Evolutionary conservation across 2,113 vertebrate genomes (phyloP).

Genomic region (Prinia subflava): DNA sequence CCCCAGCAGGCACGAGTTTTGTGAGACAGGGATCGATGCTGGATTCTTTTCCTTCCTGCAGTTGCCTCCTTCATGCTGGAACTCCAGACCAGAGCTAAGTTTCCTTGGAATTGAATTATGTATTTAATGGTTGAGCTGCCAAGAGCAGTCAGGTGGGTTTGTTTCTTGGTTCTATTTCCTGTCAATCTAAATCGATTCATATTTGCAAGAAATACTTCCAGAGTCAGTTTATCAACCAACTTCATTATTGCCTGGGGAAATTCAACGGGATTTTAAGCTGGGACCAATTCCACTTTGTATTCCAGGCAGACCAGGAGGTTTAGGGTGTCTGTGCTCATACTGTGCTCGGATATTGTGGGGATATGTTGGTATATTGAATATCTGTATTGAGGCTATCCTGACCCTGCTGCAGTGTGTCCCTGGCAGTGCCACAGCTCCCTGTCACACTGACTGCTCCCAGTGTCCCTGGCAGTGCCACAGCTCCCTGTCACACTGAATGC

Average conservation of each 20-base stretch:
- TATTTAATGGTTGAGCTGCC: neutral
- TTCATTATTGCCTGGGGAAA: neutral
- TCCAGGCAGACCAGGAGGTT: neutral
- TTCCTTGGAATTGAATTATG: neutral
- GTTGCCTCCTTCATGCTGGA: neutral
- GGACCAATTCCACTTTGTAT: neutral
- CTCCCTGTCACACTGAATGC: neutral
- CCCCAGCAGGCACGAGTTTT: neutral
- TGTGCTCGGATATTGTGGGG: neutral
- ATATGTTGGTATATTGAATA: neutral
- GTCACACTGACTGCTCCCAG: neutral
- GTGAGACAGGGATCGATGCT: neutral
- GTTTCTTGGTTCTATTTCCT: neutral
- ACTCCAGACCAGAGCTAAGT: neutral
- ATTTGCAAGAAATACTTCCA: neutral
- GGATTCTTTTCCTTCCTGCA: neutral
- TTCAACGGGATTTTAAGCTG: neutral
- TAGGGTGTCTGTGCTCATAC: neutral
- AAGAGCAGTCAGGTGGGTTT: neutral
- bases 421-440: neutral
- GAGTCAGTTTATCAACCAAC: slow-evolving; percentile 1
- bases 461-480: neutral
- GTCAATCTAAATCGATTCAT: neutral
- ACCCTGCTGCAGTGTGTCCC: neutral
- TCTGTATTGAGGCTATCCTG: neutral